These are phyloP conservation scores for Heliothis virescens DNA, from an alignment of 1,140 invertebrate species.

Conservation along the genomic window DNA sequence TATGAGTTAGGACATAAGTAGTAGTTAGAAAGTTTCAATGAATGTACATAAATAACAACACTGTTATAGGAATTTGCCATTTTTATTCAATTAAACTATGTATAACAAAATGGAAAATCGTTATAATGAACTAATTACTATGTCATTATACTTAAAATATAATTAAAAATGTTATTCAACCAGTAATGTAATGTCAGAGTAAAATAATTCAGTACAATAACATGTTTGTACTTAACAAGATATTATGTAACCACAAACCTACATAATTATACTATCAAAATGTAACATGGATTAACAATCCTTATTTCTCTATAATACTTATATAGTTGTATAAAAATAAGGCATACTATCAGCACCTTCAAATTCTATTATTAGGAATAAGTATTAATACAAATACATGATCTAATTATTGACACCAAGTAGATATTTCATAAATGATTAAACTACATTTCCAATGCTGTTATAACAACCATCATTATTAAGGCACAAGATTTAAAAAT, in stretches of 20 bases:
- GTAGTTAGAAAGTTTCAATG: background rate
- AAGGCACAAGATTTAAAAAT: no score
- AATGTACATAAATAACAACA: background rate
- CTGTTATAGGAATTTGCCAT: background rate
- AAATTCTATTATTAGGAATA: background rate
- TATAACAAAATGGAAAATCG: background rate
- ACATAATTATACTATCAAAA: conserved; percentile 1
- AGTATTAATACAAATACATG: no score
- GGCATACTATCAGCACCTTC: conserved; percentile 21
- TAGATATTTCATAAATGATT: no score
- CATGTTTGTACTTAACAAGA: background rate
- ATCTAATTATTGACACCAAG: no score
- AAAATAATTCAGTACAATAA: conserved; percentile 18
- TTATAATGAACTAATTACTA: background rate
- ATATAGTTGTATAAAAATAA: conserved; percentile 12
- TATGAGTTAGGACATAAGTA: no score
- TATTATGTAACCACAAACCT: conserved; percentile 5
- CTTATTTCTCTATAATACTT: conserved; percentile 11
- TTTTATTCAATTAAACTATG: conserved; percentile 8
- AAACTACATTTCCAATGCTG: no score
- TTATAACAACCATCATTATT: no score
- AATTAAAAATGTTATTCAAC: background rate
- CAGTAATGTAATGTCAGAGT: conserved; percentile 6
- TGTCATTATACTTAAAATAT: background rate
- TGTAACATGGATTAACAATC: background rate